These are phyloP conservation scores for Butorides virescens DNA, from an alignment of 2,113 vertebrate genomes.

Conservation along the genomic window DNA sequence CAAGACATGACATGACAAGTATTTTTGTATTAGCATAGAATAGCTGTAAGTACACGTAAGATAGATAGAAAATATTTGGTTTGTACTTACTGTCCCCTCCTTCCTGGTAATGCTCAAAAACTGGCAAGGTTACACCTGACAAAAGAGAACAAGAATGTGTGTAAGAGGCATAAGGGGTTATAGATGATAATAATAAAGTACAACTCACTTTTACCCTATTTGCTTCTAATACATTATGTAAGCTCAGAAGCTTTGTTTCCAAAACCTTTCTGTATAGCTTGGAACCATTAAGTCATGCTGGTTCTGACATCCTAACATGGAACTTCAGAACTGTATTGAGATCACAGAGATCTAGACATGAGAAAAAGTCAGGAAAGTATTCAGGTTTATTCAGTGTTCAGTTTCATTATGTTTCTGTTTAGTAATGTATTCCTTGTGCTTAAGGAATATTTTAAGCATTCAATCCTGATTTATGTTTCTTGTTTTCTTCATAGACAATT, in stretches of 20 bases:
- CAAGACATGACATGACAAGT: neutral
- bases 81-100: constrained; percentile 94
- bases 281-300: neutral
- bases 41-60: neutral
- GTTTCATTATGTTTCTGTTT: neutral
- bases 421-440: neutral
- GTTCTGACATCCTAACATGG: neutral
- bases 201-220: neutral
- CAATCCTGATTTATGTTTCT: neutral
- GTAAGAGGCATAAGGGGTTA: neutral
- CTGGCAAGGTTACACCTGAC: constrained; percentile 93
- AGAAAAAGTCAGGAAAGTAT: neutral
- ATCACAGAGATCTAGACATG: neutral
- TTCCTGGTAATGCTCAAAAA: constrained; percentile 98
- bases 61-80: neutral
- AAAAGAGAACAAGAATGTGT: neutral
- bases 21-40: neutral
- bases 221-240: neutral
- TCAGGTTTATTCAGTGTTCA: neutral
- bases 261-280: neutral
- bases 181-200: neutral
- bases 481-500: neutral
- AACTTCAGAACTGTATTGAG: neutral
- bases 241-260: neutral
- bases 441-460: neutral